These are phyloP conservation scores for Semotilus atromaculatus DNA, from an alignment of 2,797 vertebrate genomes.

Conservation along the genomic window DNA sequence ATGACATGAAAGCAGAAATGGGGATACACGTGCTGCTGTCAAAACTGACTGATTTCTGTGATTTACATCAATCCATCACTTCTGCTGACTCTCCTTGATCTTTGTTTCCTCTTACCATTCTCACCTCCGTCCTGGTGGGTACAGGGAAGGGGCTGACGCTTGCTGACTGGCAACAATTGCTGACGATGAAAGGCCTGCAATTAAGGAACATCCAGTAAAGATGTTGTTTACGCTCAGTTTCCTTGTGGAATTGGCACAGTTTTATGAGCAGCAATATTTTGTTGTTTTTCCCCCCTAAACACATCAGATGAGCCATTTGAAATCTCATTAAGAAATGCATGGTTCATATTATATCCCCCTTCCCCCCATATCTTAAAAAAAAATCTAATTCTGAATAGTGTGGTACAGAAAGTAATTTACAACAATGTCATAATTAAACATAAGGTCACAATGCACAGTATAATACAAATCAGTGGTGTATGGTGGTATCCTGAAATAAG, in stretches of 20 bases:
- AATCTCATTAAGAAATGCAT: constrained; percentile 6
- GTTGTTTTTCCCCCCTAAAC: background rate
- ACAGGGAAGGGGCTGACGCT: constrained; percentile 85
- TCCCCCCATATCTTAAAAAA: background rate
- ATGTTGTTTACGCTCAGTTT: constrained; percentile 7
- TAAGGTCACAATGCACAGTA: background rate
- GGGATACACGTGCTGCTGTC: background rate
- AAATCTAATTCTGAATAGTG: background rate
- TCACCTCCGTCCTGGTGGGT: constrained; percentile 94
- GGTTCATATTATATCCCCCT: background rate
- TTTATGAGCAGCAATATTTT: background rate
- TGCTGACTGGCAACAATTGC: constrained; percentile 96
- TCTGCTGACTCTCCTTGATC: constrained; percentile 27
- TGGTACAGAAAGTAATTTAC: background rate
- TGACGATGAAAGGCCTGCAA: constrained; percentile 90
- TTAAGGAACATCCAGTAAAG: constrained; percentile 21
- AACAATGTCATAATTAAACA: background rate
- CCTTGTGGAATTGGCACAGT: background rate
- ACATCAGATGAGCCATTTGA: constrained; percentile 11
- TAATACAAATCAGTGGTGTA: background rate
- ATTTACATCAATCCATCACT: constrained; percentile 11
- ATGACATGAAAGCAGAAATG: background rate
- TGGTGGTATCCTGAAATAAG: no score
- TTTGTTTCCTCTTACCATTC: constrained; percentile 83
- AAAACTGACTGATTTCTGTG: background rate